Base-by-base conservation (phyloP, 2,888 invertebrate genomes). In the Chaitophorus viminalis region DNA sequence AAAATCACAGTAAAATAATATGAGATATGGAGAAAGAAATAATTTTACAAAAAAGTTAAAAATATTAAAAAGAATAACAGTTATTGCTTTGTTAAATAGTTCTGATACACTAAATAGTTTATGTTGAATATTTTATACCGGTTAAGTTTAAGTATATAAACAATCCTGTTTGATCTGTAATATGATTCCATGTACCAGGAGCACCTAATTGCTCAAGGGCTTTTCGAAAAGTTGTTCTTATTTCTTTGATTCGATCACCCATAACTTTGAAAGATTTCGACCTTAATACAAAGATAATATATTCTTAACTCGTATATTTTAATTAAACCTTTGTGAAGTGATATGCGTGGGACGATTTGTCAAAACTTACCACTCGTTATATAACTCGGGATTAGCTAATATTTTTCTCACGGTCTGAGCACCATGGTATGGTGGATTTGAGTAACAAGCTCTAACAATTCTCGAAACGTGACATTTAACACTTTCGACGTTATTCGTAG, bases 341-440 rank as follows among this genome's bases (percentile, higher is more conserved):
- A n/a, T n/a, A 31, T 70, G 4, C 2, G 11, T 29, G 36, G 36
- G 36, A 36, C 36, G 36, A 36, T 6, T 36, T 3, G 6, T 36
- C 4, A 36, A 36, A 36, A 91, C 17, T 90, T 90, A 95, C 98
- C 99, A 99, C 93, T 98, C 95, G 84, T 94, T 93, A 91, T 93
- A 95, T 74, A 98, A 93, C 77, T 93, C 93, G 1, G 94, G 93
- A 91, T 96, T 94, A 90, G 94, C 94, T 70, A 99, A 93, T 54
- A 98, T 95, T 89, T 94, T 94, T 86, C 96, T 94, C 18, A 99
- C 98, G 90, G 99, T 94, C 89, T 97, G 93, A 21, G 97, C 98
- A 87, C 99, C 99, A 92, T 98, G 98, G 90, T 96, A 96, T 11
- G 99, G 99, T 89, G 99, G 99, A 93, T 98, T 99, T 89, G 99